Conservation (phyloP, 2,888 invertebrate species). For the Meiosimyza decipiens region DNA sequence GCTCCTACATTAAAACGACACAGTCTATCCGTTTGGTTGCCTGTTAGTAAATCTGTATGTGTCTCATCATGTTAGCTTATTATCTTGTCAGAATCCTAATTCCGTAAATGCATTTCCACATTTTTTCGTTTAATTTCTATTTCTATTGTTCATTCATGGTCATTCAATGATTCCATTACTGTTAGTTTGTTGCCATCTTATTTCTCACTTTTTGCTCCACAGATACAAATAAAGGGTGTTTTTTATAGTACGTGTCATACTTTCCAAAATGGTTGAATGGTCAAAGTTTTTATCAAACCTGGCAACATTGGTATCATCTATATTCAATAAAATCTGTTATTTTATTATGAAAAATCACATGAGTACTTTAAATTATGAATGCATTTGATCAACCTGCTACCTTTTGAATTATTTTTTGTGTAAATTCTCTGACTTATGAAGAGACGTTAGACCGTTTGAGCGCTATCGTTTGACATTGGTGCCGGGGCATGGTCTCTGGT, state of each 20-base stretch:
- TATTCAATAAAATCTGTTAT: too few relatives aligned
- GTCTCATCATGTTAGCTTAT: constrained; percentile 8
- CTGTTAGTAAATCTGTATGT: too few relatives aligned
- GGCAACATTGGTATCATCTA: too few relatives aligned
- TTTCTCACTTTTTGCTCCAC: background rate
- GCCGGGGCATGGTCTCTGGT: too few relatives aligned
- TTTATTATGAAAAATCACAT: too few relatives aligned
- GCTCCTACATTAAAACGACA: too few relatives aligned
- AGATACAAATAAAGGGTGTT: background rate
- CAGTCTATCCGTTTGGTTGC: too few relatives aligned
- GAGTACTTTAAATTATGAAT: too few relatives aligned
- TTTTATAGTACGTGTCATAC: too few relatives aligned
- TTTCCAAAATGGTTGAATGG: too few relatives aligned
- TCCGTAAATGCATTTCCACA: constrained; percentile 8
- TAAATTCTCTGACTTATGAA: background rate
- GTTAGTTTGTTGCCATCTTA: background rate
- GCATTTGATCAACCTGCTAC: background rate
- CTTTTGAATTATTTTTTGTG: background rate
- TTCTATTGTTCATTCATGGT: constrained; percentile 3
- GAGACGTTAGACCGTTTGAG: background rate
- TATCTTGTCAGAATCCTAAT: constrained; percentile 9
- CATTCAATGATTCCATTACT: constrained; percentile 13
- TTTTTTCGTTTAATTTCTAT: background rate
- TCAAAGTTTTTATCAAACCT: too few relatives aligned
- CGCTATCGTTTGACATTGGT: background rate